These are phyloP conservation scores for Gymnoscopelus braueri DNA, from an alignment of 2,797 vertebrate genomes.

Conservation along the genomic window DNA sequence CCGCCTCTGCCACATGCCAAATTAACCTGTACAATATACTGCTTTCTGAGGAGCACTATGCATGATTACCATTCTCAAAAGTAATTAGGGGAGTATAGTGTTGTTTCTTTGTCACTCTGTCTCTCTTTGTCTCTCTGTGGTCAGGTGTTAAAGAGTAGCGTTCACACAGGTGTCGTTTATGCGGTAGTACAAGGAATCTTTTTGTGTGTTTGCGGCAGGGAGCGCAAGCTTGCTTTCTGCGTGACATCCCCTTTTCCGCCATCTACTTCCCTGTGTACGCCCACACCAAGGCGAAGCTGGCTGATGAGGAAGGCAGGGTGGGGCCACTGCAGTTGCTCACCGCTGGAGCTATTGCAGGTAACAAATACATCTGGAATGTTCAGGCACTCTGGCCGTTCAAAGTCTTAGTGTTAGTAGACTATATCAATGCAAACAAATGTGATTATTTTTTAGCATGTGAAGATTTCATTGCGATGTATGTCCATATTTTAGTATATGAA, in stretches of 20 bases:
- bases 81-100: neutral
- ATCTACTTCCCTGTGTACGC: slow-evolving; percentile 98
- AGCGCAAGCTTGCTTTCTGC: slow-evolving; percentile 96
- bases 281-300: slow-evolving; percentile 88
- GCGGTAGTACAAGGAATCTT: neutral
- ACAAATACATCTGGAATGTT: slow-evolving; percentile 47
- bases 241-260: slow-evolving; percentile 97
- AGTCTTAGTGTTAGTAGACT: too few relatives aligned
- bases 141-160: neutral
- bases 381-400: neutral
- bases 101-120: neutral
- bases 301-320: slow-evolving; percentile 88
- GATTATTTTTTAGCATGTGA: slow-evolving; percentile 10
- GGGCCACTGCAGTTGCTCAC: slow-evolving; percentile 91
- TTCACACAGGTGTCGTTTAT: slow-evolving; percentile 1
- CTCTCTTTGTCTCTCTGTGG: neutral
- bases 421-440: too few relatives aligned
- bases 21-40: slow-evolving; percentile 12
- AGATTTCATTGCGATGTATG: too few relatives aligned
- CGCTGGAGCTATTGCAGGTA: slow-evolving; percentile 97
- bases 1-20: neutral
- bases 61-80: neutral
- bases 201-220: slow-evolving; percentile 79
- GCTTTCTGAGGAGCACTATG: neutral
- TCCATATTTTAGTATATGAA: too few relatives aligned